Conservation (phyloP, 2,888 invertebrate species). For the Trachelus troglodyta region DNA sequence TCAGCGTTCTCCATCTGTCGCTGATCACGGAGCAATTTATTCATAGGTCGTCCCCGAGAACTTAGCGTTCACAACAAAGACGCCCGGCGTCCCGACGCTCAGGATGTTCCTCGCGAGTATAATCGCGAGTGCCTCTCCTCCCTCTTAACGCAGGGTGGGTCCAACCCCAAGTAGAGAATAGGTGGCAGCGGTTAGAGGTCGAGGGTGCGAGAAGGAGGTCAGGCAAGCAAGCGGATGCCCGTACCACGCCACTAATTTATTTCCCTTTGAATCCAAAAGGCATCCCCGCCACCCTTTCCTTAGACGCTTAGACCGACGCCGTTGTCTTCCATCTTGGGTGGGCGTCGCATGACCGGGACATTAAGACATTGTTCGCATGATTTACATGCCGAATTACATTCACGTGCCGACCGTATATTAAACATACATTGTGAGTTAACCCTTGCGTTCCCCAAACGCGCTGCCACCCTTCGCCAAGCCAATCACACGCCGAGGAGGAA, state of each 20-base stretch:
- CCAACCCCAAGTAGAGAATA: too few relatives aligned
- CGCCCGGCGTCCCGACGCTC: too few relatives aligned
- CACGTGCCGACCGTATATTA: constrained; percentile 65
- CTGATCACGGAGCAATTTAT: not conserved
- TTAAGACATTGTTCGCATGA: constrained; percentile 67
- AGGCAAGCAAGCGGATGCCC: not conserved
- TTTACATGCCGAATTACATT: constrained; percentile 66
- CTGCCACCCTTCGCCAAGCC: constrained; percentile 17
- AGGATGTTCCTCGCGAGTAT: too few relatives aligned
- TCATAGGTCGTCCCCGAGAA: too few relatives aligned
- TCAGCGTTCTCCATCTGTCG: constrained; percentile 21
- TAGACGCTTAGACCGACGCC: constrained; percentile 35
- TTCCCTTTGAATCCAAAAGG: constrained; percentile 62
- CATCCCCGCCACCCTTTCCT: constrained; percentile 45
- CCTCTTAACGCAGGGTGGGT: too few relatives aligned
- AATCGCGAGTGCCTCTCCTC: too few relatives aligned
- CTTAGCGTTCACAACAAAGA: too few relatives aligned
- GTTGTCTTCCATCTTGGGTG: constrained; percentile 61
- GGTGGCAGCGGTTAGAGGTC: too few relatives aligned
- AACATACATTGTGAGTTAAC: constrained; percentile 60
- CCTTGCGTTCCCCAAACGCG: constrained; percentile 39
- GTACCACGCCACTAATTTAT: constrained; percentile 61
- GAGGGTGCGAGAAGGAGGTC: too few relatives aligned
- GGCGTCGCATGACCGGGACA: constrained; percentile 66
- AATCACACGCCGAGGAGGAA: not conserved